phyloP scores from a whole-genome alignment of 2,113 vertebrate genomes.

The Stegastes partitus region DNA sequence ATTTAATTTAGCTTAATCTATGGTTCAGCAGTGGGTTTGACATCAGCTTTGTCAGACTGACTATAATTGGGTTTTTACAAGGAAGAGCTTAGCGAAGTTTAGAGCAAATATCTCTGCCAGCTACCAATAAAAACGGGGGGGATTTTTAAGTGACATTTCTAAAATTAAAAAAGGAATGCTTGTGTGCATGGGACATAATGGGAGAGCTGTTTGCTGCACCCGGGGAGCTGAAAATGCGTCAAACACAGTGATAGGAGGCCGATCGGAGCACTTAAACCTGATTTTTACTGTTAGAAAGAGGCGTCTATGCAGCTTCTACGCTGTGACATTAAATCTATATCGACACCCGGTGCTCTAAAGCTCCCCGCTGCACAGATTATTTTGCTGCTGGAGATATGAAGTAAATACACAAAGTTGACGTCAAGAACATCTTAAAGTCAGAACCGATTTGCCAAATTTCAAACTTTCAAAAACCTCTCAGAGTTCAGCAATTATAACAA shows the following conservation, averaged over 20 bases:
- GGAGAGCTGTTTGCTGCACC: slow-evolving; percentile 13
- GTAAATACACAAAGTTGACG: too few species aligned
- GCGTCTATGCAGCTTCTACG: not conserved
- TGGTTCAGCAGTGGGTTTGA: too few species aligned
- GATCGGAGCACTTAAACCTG: not conserved
- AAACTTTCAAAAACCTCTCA: not conserved
- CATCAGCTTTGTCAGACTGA: not conserved
- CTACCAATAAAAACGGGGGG: too few species aligned
- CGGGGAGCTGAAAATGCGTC: not conserved
- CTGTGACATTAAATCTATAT: slow-evolving; percentile 20
- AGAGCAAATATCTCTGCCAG: not conserved
- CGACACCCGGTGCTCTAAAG: slow-evolving; percentile 12
- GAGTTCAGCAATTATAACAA: not conserved
- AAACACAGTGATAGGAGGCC: not conserved
- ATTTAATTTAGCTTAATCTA: too few species aligned
- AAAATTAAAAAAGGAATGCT: not conserved
- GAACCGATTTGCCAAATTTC: too few species aligned
- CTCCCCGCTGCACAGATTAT: slow-evolving; percentile 23
- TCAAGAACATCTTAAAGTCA: too few species aligned
- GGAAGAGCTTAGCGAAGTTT: not conserved
- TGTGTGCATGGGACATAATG: too few species aligned
- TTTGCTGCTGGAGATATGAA: slow-evolving; percentile 8
- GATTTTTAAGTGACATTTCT: too few species aligned
- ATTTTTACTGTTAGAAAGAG: slow-evolving; percentile 5
- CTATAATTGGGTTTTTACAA: slow-evolving; percentile 4